These are phyloP conservation scores for Ailurus styani DNA, from an alignment of 2,113 vertebrate species.

Conservation along the genomic window DNA sequence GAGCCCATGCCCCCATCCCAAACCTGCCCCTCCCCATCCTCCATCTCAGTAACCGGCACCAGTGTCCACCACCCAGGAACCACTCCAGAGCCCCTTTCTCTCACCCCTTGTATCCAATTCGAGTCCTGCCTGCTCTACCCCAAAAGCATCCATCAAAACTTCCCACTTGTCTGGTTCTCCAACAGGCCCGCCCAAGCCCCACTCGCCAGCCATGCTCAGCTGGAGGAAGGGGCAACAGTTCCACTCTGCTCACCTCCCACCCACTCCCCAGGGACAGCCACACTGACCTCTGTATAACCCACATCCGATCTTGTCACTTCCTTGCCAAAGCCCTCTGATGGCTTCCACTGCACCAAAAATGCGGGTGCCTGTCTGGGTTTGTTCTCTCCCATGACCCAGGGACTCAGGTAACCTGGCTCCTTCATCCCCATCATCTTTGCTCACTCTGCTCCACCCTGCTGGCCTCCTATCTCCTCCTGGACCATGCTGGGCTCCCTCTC, in stretches of 20 bases:
- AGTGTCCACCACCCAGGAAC: no score
- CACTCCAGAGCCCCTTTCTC: rapidly evolving
- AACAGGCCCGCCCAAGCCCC: rapidly evolving
- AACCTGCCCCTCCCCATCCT: not conserved
- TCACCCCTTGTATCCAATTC: not conserved
- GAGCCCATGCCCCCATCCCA: not conserved
- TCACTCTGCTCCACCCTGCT: not conserved
- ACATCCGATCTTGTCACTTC: not conserved
- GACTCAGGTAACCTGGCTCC: not conserved
- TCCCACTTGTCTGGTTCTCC: not conserved
- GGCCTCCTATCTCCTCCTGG: not conserved
- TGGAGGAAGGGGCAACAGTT: rapidly evolving
- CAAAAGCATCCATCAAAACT: not conserved
- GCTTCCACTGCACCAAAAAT: not conserved
- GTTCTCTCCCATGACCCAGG: rapidly evolving
- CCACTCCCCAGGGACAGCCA: rapidly evolving
- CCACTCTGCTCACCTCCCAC: not conserved
- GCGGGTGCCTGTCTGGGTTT: no score
- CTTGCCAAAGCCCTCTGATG: not conserved
- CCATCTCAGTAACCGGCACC: not conserved
- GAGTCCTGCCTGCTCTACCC: no score
- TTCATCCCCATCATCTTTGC: rapidly evolving
- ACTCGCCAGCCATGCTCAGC: not conserved
- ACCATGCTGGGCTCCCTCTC: rapidly evolving
- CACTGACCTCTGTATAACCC: not conserved